phyloP scores from a whole-genome alignment of 1,140 invertebrate genomes.

The Drosophila repletoides region DNA sequence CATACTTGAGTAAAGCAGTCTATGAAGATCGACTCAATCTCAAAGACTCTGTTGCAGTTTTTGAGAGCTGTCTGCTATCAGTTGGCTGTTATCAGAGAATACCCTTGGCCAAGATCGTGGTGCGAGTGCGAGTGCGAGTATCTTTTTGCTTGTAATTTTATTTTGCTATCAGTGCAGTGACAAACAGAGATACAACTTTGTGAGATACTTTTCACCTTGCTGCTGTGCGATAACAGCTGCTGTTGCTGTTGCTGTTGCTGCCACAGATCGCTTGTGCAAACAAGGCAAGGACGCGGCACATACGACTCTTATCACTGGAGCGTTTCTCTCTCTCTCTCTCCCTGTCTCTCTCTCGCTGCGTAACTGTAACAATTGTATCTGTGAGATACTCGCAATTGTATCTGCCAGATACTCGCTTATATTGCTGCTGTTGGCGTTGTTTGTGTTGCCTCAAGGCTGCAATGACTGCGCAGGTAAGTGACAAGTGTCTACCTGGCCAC shows the following conservation, averaged over 20 bases:
- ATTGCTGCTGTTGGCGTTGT: conserved; percentile 7
- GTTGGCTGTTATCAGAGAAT: conserved; percentile 4
- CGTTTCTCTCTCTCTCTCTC: neutral
- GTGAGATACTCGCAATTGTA: conserved; percentile 32
- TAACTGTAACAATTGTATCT: conserved; percentile 65
- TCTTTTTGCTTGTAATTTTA: conserved; percentile 3
- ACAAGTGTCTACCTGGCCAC: conserved; percentile 47
- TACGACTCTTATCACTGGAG: conserved; percentile 23
- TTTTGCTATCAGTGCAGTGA: conserved; percentile 13
- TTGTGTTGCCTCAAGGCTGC: conserved; percentile 60
- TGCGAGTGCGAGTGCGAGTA: conserved; percentile 4
- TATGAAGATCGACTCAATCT: no score
- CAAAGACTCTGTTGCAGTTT: no score
- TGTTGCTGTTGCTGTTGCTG: neutral
- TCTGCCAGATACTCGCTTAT: no score
- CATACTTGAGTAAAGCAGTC: no score
- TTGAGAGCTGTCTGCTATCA: neutral
- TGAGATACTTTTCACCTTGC: conserved; percentile 34
- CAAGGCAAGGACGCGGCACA: conserved; percentile 39
- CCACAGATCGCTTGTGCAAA: conserved; percentile 13
- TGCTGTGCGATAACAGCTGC: conserved; percentile 35
- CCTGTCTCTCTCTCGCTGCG: conserved; percentile 1
- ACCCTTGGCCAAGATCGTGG: conserved; percentile 20
- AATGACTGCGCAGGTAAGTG: conserved; percentile 50
- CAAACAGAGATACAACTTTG: conserved; percentile 11